Base-by-base conservation (phyloP, 2,113 vertebrate genomes). In the Chionomys nivalis region DNA sequence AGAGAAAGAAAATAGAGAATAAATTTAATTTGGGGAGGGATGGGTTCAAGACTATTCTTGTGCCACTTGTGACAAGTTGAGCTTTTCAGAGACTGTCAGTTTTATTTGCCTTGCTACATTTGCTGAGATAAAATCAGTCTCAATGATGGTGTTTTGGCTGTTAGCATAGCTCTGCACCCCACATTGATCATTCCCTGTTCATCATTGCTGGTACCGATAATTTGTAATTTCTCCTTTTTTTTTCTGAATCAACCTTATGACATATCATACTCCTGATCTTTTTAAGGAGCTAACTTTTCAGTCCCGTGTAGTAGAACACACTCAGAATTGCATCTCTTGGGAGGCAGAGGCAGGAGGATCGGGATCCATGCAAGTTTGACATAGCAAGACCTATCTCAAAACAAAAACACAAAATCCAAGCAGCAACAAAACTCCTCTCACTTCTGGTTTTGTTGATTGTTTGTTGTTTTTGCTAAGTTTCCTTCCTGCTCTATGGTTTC, bases 271-370 rank as follows among this genome's bases (percentile, higher is more conserved):
- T 86, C 10, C 16, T 89, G 55, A 44, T 77, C 14, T 44, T 86
- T 89, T 96, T 77, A 81, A 77, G 91, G 33, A 91, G 52, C 63
- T 87, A 21, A 77, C 14, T 94, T 93, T 93, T 76, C 5, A 52
- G 31, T 36, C 5, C 31, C 4, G 42, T 24, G 31, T 68, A 5
- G 16, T 23, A 36, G 31, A 33, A 65, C 31, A 47, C 28, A 68
- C 42, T 47, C 7, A 66, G 3, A n/a, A 70, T 47, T 44, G 17
- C 31, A 36, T 13, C 44, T 70, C 65, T 52, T 87, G 33, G 39
- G 31, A 87, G 31, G 3, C 42, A 66, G 63, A 68, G 19, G 31
- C 63, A 87, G 83, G 65, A 36, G 5, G 3, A 68, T 49, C 19
- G 24, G 5, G 3, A 68, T 49, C 19, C 44, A 47, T 87, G 44